Conservation (phyloP, 2,113 vertebrate genomes). For the Fregetta grallaria region DNA sequence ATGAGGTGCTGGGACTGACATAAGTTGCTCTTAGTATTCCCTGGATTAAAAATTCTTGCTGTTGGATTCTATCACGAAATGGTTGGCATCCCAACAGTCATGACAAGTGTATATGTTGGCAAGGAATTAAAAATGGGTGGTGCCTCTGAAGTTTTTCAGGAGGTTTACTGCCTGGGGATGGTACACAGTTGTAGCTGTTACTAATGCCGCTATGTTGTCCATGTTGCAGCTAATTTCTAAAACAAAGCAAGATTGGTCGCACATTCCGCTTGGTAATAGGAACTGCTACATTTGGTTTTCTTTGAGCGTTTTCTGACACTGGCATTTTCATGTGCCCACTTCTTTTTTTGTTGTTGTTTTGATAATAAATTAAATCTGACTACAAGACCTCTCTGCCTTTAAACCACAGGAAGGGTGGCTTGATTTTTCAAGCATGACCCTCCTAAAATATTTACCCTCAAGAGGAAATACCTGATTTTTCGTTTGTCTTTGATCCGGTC, state of each 20-base stretch:
- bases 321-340: not conserved
- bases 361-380: constrained; percentile 12
- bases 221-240: not conserved
- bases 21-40: not conserved
- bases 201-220: not conserved
- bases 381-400: not conserved
- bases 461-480: constrained; percentile 41
- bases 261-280: not conserved
- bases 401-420: not conserved
- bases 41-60: not conserved
- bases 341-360: not conserved
- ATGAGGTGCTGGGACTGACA: not conserved
- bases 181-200: not conserved
- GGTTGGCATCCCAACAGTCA: not conserved
- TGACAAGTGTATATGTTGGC: not conserved
- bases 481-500: constrained; percentile 14
- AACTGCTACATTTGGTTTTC: not conserved
- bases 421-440: not conserved
- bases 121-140: constrained; percentile 7
- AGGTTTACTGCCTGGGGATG: not conserved
- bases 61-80: not conserved
- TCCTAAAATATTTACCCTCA: constrained; percentile 6
- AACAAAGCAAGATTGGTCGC: not conserved
- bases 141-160: constrained; percentile 4
- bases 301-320: not conserved